These are phyloP conservation scores for Toxostoma redivivum DNA, from an alignment of 2,113 vertebrate genomes.

Conservation along the genomic window DNA sequence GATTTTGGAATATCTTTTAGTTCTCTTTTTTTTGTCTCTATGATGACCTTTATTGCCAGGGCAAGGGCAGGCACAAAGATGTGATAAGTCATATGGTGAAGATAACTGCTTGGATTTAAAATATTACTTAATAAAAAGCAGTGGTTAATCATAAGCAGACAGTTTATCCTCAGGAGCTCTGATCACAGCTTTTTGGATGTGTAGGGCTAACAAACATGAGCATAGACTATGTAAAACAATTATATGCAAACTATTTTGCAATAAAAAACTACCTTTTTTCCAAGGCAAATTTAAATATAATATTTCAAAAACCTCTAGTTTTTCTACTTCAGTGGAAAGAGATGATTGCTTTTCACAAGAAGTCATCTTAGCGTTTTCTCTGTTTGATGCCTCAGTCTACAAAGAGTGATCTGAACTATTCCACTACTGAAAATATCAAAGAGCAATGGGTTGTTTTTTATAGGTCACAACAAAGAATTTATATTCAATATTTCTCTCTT, in stretches of 20 bases:
- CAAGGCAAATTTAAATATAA: neutral
- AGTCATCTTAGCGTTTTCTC: neutral
- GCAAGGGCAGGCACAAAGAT: neutral
- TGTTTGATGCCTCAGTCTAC: neutral
- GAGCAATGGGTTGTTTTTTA: neutral
- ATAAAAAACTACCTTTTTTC: neutral
- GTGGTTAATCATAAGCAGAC: neutral
- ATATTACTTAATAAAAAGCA: neutral
- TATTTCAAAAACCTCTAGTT: neutral
- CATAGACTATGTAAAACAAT: neutral
- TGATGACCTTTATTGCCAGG: neutral
- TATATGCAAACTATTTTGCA: neutral
- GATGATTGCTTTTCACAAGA: neutral
- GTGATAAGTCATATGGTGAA: neutral
- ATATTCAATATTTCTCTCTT: neutral
- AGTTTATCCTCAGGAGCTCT: neutral
- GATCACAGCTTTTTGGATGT: neutral
- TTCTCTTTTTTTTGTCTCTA: neutral
- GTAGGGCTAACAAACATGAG: neutral
- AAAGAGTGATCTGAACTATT: neutral
- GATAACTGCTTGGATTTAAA: neutral
- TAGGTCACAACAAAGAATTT: neutral
- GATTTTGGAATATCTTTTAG: neutral
- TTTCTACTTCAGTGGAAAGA: conserved; percentile 6
- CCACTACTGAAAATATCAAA: neutral